Evolutionary conservation across 1,140 invertebrate species (phyloP).

Genomic region (Vanessa atalanta): DNA sequence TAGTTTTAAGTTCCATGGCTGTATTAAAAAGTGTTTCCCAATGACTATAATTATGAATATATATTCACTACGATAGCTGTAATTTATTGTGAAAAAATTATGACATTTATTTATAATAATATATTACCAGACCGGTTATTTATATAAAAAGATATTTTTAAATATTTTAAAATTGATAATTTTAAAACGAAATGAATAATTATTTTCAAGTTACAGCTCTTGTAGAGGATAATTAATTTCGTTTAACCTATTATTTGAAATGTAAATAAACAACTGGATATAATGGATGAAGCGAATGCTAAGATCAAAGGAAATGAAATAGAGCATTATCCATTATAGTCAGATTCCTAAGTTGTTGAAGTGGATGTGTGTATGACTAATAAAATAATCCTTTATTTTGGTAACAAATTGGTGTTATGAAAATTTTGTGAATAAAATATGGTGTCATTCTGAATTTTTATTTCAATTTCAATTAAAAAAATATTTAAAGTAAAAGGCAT

Average conservation of each 20-base stretch:
- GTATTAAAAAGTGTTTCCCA: conserved; percentile 73
- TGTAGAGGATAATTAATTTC: conserved; percentile 36
- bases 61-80: conserved; percentile 26
- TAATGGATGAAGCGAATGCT: conserved; percentile 49
- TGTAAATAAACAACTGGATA: conserved; percentile 62
- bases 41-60: conserved; percentile 25
- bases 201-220: conserved; percentile 28
- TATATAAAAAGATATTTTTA: neutral
- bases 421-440: conserved; percentile 79
- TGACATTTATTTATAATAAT: neutral
- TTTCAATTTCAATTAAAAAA: conserved; percentile 36
- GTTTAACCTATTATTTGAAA: conserved; percentile 53
- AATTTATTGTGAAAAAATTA: conserved; percentile 14
- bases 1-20: conserved; percentile 77
- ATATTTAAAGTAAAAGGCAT: neutral
- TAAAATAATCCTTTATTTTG: conserved; percentile 79
- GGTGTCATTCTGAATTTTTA: conserved; percentile 71
- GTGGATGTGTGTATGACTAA: conserved; percentile 77
- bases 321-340: conserved; percentile 53
- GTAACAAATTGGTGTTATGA: conserved; percentile 79
- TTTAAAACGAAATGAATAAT: conserved; percentile 1
- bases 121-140: neutral
- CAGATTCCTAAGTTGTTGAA: conserved; percentile 70
- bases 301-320: conserved; percentile 41
- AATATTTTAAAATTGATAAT: conserved; percentile 7